Percentiles rank a stretch among this genome's conserved stretches.
These are phyloP conservation scores for Brachionichthys hirsutus DNA, from an alignment of 2,113 vertebrate species.

Conservation along the genomic window DNA sequence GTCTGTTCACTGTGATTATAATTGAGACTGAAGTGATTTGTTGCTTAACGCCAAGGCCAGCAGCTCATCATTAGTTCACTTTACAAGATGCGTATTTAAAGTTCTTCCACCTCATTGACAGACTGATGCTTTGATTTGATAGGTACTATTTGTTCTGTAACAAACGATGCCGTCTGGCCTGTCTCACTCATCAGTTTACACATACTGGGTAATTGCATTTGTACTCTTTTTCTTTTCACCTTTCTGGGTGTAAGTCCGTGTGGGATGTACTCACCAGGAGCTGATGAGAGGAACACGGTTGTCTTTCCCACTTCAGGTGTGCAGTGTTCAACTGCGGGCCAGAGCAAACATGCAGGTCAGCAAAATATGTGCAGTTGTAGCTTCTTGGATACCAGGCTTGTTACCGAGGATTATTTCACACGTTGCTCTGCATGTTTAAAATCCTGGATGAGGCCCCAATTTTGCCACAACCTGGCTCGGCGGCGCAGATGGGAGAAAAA, in stretches of 20 bases:
- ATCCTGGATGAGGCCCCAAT: no score
- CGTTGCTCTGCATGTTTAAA: background rate
- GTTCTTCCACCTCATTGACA: slow-evolving; percentile 36
- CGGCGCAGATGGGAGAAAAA: no score
- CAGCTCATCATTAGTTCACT: slow-evolving; percentile 66
- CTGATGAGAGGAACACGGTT: slow-evolving; percentile 21
- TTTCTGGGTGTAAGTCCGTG: slow-evolving; percentile 24
- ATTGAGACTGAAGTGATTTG: slow-evolving; percentile 59
- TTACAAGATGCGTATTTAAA: slow-evolving; percentile 52
- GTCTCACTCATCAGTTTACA: slow-evolving; percentile 7
- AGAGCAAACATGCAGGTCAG: slow-evolving; percentile 23
- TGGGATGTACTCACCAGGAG: slow-evolving; percentile 25
- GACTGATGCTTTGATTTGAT: slow-evolving; percentile 37
- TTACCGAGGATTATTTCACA: background rate
- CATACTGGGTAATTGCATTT: slow-evolving; percentile 1
- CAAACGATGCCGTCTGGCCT: slow-evolving; percentile 4
- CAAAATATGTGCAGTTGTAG: background rate
- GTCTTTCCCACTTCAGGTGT: slow-evolving; percentile 22
- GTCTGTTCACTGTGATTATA: slow-evolving; percentile 58
- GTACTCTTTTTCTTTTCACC: slow-evolving; percentile 29
- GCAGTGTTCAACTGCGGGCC: background rate
- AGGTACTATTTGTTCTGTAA: slow-evolving; percentile 24
- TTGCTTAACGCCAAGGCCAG: slow-evolving; percentile 53
- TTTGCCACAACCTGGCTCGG: no score
- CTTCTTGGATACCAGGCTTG: background rate